Conservation (phyloP, 1,140 invertebrate species). For the Chelonus insularis region DNA sequence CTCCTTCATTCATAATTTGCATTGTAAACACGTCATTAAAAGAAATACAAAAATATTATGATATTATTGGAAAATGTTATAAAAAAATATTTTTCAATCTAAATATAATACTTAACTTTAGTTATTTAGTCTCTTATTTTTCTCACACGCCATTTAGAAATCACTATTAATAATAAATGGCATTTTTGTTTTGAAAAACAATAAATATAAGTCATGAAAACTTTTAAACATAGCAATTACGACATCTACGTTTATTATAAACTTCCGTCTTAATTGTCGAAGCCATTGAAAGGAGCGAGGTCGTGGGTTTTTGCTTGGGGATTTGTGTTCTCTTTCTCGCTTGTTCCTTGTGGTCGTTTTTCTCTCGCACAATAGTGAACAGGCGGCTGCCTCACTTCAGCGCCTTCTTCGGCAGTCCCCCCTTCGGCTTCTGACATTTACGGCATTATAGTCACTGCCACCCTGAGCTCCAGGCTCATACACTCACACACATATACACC, state of each 20-base stretch:
- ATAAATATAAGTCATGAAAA: slow-evolving; percentile 17
- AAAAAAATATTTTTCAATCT: neutral
- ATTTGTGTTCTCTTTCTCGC: slow-evolving; percentile 20
- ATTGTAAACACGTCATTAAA: too few relatives aligned
- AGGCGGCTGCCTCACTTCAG: slow-evolving; percentile 27
- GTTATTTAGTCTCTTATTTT: neutral
- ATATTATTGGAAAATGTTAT: neutral
- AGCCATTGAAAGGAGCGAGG: slow-evolving; percentile 23
- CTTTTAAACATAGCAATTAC: slow-evolving; percentile 23
- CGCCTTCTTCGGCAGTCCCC: slow-evolving; percentile 29
- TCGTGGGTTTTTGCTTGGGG: slow-evolving; percentile 5
- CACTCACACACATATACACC: slow-evolving; percentile 5
- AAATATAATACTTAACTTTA: neutral
- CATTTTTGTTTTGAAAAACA: neutral
- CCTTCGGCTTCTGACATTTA: slow-evolving; percentile 29
- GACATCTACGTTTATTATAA: slow-evolving; percentile 24
- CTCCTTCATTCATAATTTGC: too few relatives aligned
- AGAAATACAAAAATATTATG: neutral
- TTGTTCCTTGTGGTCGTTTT: neutral
- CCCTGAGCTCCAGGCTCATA: slow-evolving; percentile 11
- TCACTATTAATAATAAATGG: neutral
- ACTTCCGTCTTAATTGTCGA: slow-evolving; percentile 28
- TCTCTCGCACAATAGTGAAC: slow-evolving; percentile 15
- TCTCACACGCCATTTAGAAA: slow-evolving; percentile 2
- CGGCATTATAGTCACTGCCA: slow-evolving; percentile 29